These are phyloP conservation scores for Cinclus cinclus DNA, from an alignment of 2,113 vertebrate genomes.

Conservation along the genomic window DNA sequence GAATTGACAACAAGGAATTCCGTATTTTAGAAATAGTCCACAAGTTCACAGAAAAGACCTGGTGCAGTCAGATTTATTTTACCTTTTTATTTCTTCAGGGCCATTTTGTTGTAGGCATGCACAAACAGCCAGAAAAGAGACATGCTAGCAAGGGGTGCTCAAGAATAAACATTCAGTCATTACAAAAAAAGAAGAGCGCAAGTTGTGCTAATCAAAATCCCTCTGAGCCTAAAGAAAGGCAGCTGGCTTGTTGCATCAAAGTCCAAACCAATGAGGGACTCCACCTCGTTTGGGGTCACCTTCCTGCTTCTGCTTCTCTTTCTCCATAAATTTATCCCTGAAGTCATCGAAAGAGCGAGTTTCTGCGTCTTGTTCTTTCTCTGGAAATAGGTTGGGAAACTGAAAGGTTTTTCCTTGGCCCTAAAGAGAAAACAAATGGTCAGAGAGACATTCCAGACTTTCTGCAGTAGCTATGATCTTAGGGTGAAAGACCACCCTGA, in stretches of 20 bases:
- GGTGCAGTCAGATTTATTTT: slow-evolving; percentile 18
- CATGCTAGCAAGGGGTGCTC: neutral
- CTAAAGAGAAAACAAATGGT: slow-evolving; percentile 76
- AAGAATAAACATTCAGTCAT: neutral
- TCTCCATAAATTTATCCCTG: slow-evolving; percentile 78
- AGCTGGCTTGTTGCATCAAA: slow-evolving; percentile 74
- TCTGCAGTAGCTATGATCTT: slow-evolving; percentile 11
- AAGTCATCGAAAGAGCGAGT: slow-evolving; percentile 74
- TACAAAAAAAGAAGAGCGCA: neutral
- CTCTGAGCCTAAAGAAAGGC: slow-evolving; percentile 9
- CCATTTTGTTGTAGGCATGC: neutral
- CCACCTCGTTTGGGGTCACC: slow-evolving; percentile 85
- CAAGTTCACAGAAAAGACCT: neutral
- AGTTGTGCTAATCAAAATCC: slow-evolving; percentile 27
- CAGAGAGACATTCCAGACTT: slow-evolving; percentile 39
- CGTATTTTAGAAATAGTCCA: neutral
- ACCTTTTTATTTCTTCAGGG: slow-evolving; percentile 56
- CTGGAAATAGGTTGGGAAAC: slow-evolving; percentile 91
- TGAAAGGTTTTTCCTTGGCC: slow-evolving; percentile 87
- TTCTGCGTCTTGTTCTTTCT: slow-evolving; percentile 59
- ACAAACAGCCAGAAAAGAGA: slow-evolving; percentile 27
- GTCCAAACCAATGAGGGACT: slow-evolving; percentile 88
- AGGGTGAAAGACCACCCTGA: neutral
- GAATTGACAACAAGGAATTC: neutral
- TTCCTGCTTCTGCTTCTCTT: slow-evolving; percentile 77